Base-by-base conservation (phyloP, 2,888 invertebrate species). In the Drosophila rubida region DNA sequence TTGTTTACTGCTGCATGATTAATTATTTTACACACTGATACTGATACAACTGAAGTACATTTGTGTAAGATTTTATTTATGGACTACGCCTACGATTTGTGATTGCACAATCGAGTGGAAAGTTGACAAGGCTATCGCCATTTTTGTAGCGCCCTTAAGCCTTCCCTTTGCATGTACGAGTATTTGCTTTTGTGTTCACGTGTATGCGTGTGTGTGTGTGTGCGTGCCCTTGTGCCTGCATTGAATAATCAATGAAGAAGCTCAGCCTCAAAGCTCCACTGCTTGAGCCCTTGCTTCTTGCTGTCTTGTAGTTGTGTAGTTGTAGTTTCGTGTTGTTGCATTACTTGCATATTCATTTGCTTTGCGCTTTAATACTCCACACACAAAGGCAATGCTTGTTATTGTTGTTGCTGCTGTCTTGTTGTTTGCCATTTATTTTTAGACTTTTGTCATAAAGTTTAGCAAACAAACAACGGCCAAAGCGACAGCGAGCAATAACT, bases 371-470 rank as follows among this genome's bases (percentile, higher is more conserved):
- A 23, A 42, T 48, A 76, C 54, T 76, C 46, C 42, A 25, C 14
- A 44, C 19, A 44, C 51, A 58, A 48, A 27, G 32, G 11, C 50
- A 41, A 4, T 19, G 35, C 46, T 25, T 35, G 32, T 30, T 54
- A 6, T 51, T 51, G 25, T 25, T 57, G 30, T 48, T 57, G 39
- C n/a, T 57, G 30, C 27, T 48, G 49, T n/a, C 42, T 59, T 48
- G 55, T 48, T 72, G 51, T 51, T 57, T 57, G 44, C 54, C 61
- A 57, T 64, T 80, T 82, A 87, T 82, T 85, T 82, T 85, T 82
- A 82, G 83, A 69, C 55, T 74, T 76, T 85, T 85, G 82, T 85
- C 82, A 87, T 85, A 79, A 87, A 85, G 80, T 85, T 82, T 87
- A 85, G 71, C 82, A 82, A 82, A 82, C 83, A 37, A 85, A 79